Evolutionary conservation across 2,797 vertebrate species (phyloP).

Genomic region (Sciurus vulgaris): DNA sequence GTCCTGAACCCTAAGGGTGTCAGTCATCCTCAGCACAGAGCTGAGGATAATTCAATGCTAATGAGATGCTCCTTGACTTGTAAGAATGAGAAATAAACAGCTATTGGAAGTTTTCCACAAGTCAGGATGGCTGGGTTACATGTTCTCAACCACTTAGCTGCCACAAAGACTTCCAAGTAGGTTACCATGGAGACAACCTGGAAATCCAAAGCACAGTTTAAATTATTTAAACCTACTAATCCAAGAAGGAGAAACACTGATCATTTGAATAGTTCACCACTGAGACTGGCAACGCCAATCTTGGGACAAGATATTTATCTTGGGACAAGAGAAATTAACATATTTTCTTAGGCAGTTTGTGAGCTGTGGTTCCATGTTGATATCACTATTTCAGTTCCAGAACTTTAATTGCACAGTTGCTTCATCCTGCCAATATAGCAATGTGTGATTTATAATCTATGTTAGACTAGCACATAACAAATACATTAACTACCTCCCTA

Average conservation of each 20-base stretch:
- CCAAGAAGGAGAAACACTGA: slow-evolving; percentile 32
- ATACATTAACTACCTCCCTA: not conserved
- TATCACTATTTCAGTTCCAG: not conserved
- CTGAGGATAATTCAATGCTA: not conserved
- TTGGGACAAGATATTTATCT: not conserved
- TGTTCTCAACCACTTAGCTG: not conserved
- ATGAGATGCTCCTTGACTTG: not conserved
- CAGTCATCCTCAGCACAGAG: not conserved
- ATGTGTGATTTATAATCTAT: slow-evolving; percentile 21
- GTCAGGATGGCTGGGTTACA: not conserved
- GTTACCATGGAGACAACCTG: slow-evolving; percentile 68
- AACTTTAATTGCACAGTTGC: not conserved
- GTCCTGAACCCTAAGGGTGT: not conserved
- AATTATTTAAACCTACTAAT: slow-evolving; percentile 66
- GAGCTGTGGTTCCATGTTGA: not conserved
- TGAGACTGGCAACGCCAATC: not conserved
- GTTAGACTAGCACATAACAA: not conserved
- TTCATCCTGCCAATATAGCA: not conserved
- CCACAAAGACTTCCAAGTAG: slow-evolving; percentile 50
- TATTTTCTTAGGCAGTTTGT: not conserved
- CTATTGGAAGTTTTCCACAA: not conserved
- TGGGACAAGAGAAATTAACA: not conserved
- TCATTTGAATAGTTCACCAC: slow-evolving; percentile 28
- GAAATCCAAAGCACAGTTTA: slow-evolving; percentile 64
- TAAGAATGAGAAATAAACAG: slow-evolving; percentile 55